Conservation (phyloP, 2,888 invertebrate species). For the Drosophila setosimentum region DNA sequence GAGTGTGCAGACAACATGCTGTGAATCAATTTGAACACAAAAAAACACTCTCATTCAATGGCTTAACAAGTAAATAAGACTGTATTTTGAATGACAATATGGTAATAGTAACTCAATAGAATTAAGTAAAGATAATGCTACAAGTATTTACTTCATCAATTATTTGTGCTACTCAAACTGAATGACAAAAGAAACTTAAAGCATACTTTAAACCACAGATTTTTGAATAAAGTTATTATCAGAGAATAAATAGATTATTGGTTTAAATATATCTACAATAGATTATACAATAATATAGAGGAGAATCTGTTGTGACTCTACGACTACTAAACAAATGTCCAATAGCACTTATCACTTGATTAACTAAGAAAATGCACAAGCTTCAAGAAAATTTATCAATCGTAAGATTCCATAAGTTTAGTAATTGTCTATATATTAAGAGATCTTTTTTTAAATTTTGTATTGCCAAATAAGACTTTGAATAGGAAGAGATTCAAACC, state of each 20-base stretch:
- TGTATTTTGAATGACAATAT: background rate
- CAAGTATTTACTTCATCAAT: background rate
- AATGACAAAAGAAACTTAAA: background rate
- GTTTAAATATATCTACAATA: background rate
- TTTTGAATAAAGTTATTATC: background rate
- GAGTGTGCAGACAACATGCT: constrained; percentile 30
- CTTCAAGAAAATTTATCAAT: background rate
- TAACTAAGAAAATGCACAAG: background rate
- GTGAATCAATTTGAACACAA: constrained; percentile 28
- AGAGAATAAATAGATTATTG: background rate
- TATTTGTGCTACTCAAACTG: background rate
- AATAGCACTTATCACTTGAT: background rate
- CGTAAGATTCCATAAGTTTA: background rate
- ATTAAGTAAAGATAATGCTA: background rate
- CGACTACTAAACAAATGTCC: background rate
- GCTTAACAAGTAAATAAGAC: background rate
- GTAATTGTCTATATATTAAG: background rate
- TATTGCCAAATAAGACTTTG: background rate
- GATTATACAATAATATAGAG: background rate
- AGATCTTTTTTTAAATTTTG: background rate
- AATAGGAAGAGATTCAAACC: background rate
- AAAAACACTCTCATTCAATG: constrained; percentile 9
- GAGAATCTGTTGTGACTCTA: background rate
- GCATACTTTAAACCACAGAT: background rate
- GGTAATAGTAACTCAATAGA: background rate